A percentile compares a stretch with the other conserved stretches of the same genome.
phyloP scores from a whole-genome alignment of 2,113 vertebrate species.

The Eubucco bourcierii region DNA sequence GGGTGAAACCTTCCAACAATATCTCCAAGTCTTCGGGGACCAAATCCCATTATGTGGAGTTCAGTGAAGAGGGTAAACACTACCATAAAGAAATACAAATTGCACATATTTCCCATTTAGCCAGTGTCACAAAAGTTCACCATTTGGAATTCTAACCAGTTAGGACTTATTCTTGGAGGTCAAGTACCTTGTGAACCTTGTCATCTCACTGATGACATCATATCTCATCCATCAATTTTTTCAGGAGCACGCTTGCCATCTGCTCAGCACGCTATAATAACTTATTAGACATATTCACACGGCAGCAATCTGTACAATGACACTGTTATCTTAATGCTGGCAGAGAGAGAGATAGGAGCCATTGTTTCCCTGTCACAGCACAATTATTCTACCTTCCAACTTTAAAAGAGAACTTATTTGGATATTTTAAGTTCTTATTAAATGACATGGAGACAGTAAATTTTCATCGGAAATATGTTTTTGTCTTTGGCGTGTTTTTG shows the following conservation, averaged over 20 bases:
- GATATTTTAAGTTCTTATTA: slow-evolving; percentile 35
- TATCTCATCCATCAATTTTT: slow-evolving; percentile 90
- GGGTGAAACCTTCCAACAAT: slow-evolving; percentile 78
- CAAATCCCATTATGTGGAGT: slow-evolving; percentile 83
- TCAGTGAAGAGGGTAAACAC: slow-evolving; percentile 84
- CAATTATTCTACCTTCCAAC: slow-evolving; percentile 41
- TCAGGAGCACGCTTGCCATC: slow-evolving; percentile 88
- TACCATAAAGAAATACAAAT: slow-evolving; percentile 90
- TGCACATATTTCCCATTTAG: slow-evolving; percentile 89
- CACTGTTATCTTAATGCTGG: slow-evolving; percentile 81
- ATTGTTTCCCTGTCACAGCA: slow-evolving; percentile 57
- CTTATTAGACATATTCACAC: slow-evolving; percentile 81
- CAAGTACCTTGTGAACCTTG: slow-evolving; percentile 87
- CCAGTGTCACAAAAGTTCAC: slow-evolving; percentile 88
- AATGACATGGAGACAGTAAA: not conserved
- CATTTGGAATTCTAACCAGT: slow-evolving; percentile 90
- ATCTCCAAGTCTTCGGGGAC: slow-evolving; percentile 83
- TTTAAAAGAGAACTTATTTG: slow-evolving; percentile 42
- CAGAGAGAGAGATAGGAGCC: slow-evolving; percentile 70
- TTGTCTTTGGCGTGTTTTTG: not conserved
- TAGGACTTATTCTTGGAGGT: slow-evolving; percentile 83
- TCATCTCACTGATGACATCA: slow-evolving; percentile 96
- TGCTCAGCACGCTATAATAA: slow-evolving; percentile 87
- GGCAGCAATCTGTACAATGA: slow-evolving; percentile 82
- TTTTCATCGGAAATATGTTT: not conserved